phyloP scores from a whole-genome alignment of 2,888 invertebrate species.

The Labia minor region DNA sequence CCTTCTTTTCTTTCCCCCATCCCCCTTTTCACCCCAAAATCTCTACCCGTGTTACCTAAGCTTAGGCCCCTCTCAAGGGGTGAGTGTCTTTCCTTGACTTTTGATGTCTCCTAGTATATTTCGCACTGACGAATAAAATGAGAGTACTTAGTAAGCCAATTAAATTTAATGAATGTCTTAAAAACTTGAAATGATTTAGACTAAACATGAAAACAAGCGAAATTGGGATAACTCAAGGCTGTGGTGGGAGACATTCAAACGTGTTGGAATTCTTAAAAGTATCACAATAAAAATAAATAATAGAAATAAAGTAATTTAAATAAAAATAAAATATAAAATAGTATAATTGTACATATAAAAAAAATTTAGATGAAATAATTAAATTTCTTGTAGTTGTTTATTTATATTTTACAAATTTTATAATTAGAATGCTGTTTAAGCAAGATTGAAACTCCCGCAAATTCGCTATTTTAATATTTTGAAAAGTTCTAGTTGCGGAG shows the following conservation, averaged over 20 bases:
- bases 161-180: constrained; percentile 13
- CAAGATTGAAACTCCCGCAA: too few species aligned
- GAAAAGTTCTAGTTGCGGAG: too few species aligned
- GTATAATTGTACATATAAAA: too few species aligned
- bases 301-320: not conserved
- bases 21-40: too few species aligned
- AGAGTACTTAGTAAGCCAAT: constrained; percentile 13
- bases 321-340: too few species aligned
- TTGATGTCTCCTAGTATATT: constrained; percentile 4
- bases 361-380: too few species aligned
- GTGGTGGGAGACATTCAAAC: not conserved
- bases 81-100: not conserved
- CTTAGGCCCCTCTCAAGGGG: constrained; percentile 27
- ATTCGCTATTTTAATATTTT: too few species aligned
- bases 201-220: constrained; percentile 7
- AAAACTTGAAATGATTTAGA: constrained; percentile 13
- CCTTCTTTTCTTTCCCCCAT: too few species aligned
- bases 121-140: constrained; percentile 1
- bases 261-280: not conserved
- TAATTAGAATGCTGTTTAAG: too few species aligned
- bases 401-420: too few species aligned
- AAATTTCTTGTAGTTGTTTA: too few species aligned
- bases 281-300: not conserved
- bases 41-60: too few species aligned
- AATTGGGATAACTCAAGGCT: not conserved